Conservation (phyloP, 1,140 invertebrate species). For the Papilio machaon region DNA sequence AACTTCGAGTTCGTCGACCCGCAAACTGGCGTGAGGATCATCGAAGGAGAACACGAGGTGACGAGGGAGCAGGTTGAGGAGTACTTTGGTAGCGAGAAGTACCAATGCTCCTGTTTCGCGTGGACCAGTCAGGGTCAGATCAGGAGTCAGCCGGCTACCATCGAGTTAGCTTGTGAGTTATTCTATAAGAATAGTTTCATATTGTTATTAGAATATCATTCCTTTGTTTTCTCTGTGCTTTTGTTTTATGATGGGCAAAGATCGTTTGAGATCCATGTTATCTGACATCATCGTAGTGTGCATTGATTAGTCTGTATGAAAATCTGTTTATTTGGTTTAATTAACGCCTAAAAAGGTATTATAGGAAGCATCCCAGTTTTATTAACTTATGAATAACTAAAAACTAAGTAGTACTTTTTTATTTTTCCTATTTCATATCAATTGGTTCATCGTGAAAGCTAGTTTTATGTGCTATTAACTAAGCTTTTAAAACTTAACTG, state of each 20-base stretch:
- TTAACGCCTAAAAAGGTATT: too few species aligned
- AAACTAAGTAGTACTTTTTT: neutral
- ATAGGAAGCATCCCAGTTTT: too few species aligned
- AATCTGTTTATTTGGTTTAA: too few species aligned
- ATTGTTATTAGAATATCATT: too few species aligned
- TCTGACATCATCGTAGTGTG: too few species aligned
- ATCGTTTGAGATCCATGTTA: too few species aligned
- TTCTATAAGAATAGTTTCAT: neutral
- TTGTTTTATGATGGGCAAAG: too few species aligned
- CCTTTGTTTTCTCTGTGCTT: too few species aligned
- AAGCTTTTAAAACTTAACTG: neutral
- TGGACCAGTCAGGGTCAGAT: constrained; percentile 89
- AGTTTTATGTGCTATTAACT: neutral
- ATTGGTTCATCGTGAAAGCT: neutral
- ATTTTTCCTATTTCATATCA: too few species aligned
- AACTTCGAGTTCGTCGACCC: constrained; percentile 87
- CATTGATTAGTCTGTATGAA: too few species aligned
- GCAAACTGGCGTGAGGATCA: constrained; percentile 90
- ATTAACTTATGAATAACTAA: neutral
- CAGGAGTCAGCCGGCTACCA: constrained; percentile 90
- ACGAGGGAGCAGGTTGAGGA: constrained; percentile 94
- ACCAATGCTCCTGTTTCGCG: constrained; percentile 94
- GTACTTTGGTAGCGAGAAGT: constrained; percentile 93
- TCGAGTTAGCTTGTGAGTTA: constrained; percentile 95
- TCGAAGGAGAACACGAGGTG: constrained; percentile 93